Percentiles rank a stretch among this genome's conserved stretches.
Evolutionary conservation across 1,140 invertebrate genomes (phyloP).

Genomic region (Drosophila pseudoobscura): DNA sequence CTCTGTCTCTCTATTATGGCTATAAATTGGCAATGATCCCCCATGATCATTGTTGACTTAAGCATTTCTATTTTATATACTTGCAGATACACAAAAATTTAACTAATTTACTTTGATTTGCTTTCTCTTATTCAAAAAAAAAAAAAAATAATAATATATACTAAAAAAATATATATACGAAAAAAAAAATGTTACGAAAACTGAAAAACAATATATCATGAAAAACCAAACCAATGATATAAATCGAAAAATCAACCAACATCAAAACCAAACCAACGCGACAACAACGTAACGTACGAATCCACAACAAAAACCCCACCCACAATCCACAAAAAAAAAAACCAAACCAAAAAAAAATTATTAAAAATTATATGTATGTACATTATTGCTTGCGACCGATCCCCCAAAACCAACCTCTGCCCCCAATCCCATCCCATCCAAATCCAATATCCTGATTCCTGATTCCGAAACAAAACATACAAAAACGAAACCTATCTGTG

Average conservation of each 20-base stretch:
- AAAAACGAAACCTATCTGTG: conserved; percentile 56
- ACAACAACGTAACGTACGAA: conserved; percentile 68
- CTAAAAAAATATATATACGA: conserved; percentile 29
- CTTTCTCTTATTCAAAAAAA: conserved; percentile 82
- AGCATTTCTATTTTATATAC: conserved; percentile 82
- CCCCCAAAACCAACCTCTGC: conserved; percentile 26
- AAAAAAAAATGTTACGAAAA: conserved; percentile 42
- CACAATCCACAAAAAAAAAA: conserved; percentile 45
- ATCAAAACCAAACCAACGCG: conserved; percentile 32
- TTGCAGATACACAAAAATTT: conserved; percentile 81
- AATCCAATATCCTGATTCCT: conserved; percentile 11
- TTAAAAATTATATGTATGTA: conserved; percentile 70
- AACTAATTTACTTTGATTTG: conserved; percentile 83
- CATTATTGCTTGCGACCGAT: conserved; percentile 72
- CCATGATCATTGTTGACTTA: conserved; percentile 78
- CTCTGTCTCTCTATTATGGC: conserved; percentile 57
- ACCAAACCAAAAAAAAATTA: conserved; percentile 37
- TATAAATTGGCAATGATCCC: conserved; percentile 75
- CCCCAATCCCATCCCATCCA: neutral
- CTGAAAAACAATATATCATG: conserved; percentile 51
- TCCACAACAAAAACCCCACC: conserved; percentile 51
- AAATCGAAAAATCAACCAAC: conserved; percentile 68
- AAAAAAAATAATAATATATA: conserved; percentile 37
- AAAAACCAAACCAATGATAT: conserved; percentile 56
- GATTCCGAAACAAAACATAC: conserved; percentile 22